Conservation (phyloP, 2,113 vertebrate genomes). For the Lepidothrix coronata region DNA sequence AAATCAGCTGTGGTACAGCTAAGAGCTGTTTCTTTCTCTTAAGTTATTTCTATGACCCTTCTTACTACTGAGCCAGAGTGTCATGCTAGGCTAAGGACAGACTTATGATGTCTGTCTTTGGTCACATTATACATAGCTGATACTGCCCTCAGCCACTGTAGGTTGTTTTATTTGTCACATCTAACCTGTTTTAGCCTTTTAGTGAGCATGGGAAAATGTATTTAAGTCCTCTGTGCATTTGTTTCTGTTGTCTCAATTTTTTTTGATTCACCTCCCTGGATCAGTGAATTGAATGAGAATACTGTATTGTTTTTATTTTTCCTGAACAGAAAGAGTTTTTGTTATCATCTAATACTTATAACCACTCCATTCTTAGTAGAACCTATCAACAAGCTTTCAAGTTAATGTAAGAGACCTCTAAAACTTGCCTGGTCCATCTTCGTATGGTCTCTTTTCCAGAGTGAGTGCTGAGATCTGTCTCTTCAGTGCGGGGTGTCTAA, state of each 20-base stretch:
- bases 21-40: neutral
- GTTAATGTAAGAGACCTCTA: neutral
- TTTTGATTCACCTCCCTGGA: neutral
- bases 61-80: neutral
- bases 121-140: neutral
- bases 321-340: neutral
- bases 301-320: neutral
- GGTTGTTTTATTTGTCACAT: neutral
- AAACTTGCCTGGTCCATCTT: neutral
- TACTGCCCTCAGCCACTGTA: neutral
- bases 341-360: neutral
- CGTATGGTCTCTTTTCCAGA: neutral
- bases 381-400: neutral
- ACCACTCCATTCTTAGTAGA: neutral
- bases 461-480: neutral
- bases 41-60: neutral
- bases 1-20: neutral
- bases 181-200: neutral
- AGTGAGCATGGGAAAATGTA: neutral
- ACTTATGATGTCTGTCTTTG: neutral
- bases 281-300: neutral
- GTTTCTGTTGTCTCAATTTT: neutral
- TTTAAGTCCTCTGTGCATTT: neutral
- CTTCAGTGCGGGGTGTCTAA: neutral
- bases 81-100: neutral